Evolutionary conservation across 2,113 vertebrate species (phyloP), one percentile per base, ranked within the genome.

Genomic region (Petroica traversi): DNA sequence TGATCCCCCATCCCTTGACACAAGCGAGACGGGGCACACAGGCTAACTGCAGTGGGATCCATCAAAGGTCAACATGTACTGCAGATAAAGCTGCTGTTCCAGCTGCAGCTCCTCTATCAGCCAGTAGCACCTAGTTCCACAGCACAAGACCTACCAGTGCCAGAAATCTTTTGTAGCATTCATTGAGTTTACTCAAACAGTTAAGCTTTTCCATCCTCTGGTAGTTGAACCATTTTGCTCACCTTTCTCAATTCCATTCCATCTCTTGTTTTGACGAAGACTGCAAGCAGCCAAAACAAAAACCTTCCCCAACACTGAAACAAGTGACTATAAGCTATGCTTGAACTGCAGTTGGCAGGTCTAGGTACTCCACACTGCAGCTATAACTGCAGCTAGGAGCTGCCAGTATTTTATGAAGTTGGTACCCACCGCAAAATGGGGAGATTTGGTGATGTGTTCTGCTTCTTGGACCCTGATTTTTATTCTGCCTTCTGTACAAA

Each of bases 101-200:
- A 40, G 63, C 40, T 74, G 55, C 76, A 88, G 48, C 63, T 51
- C 34, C 33, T 45, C 59, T 28, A 5, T 36, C 66, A 68, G 48
- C 69, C 0, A 0, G 25, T 1, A 72, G 19, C 78, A 78, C 22
- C 45, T 68, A 49, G 25, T 86, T 33, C 71, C 3, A 3, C n/a
- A 61, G 71, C 45, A 55, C 46, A 41, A 66, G 36, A 54, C 24
- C 19, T 71, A 41, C 25, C 15, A 29, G 61, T 24, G 52, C 54
- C 61, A 85, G 46, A 52, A 74, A 46, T 17, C 48, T 43, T 49
- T 34, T 52, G 40, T 20, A 54, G 11, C 16, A 38, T 38, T 54
- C 25, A 36, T 1, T 68, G 40, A 54, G 20, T 28, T 78, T 61
- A 83, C 57, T 71, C 0, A 0, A 24, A 12, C 34, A 62, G 23